Percentiles rank a stretch among this genome's conserved stretches.
Evolutionary conservation across 1,140 invertebrate genomes (phyloP).

Genomic region (Penaeus indicus): DNA sequence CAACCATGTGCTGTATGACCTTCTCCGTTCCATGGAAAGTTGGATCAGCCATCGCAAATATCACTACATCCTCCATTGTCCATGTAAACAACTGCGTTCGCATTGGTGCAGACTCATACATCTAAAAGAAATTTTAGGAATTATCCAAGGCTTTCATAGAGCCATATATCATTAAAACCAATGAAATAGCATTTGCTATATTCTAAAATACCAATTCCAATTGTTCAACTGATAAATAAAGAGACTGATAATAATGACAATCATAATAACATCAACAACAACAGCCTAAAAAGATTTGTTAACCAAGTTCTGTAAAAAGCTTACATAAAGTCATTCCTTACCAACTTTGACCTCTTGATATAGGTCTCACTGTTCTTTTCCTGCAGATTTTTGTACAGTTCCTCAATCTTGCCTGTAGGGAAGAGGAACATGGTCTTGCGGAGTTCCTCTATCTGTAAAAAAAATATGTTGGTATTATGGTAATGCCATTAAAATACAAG

Average conservation of each 20-base stretch:
- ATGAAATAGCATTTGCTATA: too few species aligned
- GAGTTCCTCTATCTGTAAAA: conserved; percentile 79
- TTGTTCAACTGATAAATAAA: too few species aligned
- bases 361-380: conserved; percentile 96
- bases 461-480: not conserved
- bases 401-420: conserved; percentile 59
- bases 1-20: conserved; percentile 79
- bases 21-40: conserved; percentile 87
- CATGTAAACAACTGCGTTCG: conserved; percentile 85
- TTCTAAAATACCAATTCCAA: too few species aligned
- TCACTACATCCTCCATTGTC: conserved; percentile 82
- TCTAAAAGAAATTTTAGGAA: conserved; percentile 71
- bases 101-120: conserved; percentile 79
- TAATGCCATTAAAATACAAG: not conserved
- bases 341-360: conserved; percentile 84
- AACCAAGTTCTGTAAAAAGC: not conserved
- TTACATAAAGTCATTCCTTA: not conserved
- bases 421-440: conserved; percentile 57
- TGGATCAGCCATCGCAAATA: conserved; percentile 89
- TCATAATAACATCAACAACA: not conserved
- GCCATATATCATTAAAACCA: not conserved
- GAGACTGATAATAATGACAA: too few species aligned
- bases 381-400: conserved; percentile 84
- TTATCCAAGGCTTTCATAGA: not conserved
- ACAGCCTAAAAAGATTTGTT: not conserved